A percentile compares a stretch with the other conserved stretches of the same genome.
Evolutionary conservation across 2,888 invertebrate species (phyloP).

Genomic region (Drosophila pseudotalamancana): DNA sequence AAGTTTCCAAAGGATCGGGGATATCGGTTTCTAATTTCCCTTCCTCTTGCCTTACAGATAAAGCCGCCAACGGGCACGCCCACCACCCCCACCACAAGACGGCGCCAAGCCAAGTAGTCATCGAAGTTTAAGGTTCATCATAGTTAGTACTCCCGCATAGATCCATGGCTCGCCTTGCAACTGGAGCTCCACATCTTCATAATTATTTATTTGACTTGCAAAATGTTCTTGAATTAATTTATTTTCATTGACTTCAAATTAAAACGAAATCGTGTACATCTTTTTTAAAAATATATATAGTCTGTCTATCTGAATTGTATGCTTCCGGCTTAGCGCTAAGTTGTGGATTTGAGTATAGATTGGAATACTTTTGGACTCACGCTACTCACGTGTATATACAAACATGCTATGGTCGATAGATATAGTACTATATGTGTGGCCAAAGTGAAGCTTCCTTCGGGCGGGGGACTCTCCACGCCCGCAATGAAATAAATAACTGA

Average conservation of each 20-base stretch:
- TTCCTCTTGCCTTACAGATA: constrained; percentile 59
- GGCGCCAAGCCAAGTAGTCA: constrained; percentile 73
- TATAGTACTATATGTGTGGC: constrained; percentile 11
- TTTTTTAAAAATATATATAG: constrained; percentile 19
- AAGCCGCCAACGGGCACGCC: constrained; percentile 83
- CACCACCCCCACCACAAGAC: constrained; percentile 82
- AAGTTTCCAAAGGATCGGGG: not conserved
- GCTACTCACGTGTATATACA: constrained; percentile 44
- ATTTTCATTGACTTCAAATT: constrained; percentile 23
- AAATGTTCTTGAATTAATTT: constrained; percentile 22
- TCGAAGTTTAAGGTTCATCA: constrained; percentile 47
- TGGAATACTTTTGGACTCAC: not conserved
- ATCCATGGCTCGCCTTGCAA: constrained; percentile 17
- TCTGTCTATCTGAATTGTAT: not conserved
- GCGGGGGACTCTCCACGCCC: constrained; percentile 23
- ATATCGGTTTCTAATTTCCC: not conserved
- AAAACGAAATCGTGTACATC: constrained; percentile 41
- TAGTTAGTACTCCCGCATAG: constrained; percentile 35
- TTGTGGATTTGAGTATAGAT: not conserved
- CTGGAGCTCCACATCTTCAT: constrained; percentile 25
- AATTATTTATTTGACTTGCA: constrained; percentile 15
- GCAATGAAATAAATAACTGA: constrained; percentile 25
- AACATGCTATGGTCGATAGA: not conserved
- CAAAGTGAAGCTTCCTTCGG: not conserved
- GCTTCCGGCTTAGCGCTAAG: constrained; percentile 1